A percentile compares a stretch with the other conserved stretches of the same genome.
phyloP scores from a whole-genome alignment of 64 coral and sea anemone species.

The Montipora cactus region DNA sequence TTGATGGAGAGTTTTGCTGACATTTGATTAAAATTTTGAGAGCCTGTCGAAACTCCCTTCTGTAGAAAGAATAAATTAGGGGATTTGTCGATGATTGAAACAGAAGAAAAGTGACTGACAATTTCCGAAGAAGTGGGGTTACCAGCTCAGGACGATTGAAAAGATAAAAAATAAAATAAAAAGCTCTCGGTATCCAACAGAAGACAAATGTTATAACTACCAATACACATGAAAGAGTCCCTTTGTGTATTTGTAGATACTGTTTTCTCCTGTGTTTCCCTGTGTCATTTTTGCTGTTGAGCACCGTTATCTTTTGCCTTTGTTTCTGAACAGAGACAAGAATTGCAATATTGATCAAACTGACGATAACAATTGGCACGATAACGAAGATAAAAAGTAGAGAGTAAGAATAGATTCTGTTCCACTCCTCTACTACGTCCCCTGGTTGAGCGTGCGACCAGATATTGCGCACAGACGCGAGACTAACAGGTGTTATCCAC shows the following conservation, averaged over 20 bases:
- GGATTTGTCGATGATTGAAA: constrained; percentile 64
- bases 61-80: constrained; percentile 72
- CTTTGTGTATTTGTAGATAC: constrained; percentile 46
- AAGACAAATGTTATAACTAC: constrained; percentile 64
- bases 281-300: not conserved
- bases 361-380: constrained; percentile 62
- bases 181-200: constrained; percentile 82
- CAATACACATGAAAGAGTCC: constrained; percentile 72
- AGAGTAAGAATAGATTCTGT: constrained; percentile 67
- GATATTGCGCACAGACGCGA: constrained; percentile 27
- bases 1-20: not conserved
- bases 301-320: constrained; percentile 33
- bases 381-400: constrained; percentile 71
- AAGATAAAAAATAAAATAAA: constrained; percentile 48
- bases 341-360: constrained; percentile 68
- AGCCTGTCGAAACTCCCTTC: constrained; percentile 58
- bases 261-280: not conserved
- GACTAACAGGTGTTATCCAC: constrained; percentile 51
- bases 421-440: constrained; percentile 33
- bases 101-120: constrained; percentile 58
- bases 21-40: constrained; percentile 55
- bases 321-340: constrained; percentile 66
- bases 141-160: constrained; percentile 28
- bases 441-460: constrained; percentile 53
- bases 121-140: constrained; percentile 14